Conservation (phyloP, 2,888 invertebrate genomes). For the Drosophila aldrichi region DNA sequence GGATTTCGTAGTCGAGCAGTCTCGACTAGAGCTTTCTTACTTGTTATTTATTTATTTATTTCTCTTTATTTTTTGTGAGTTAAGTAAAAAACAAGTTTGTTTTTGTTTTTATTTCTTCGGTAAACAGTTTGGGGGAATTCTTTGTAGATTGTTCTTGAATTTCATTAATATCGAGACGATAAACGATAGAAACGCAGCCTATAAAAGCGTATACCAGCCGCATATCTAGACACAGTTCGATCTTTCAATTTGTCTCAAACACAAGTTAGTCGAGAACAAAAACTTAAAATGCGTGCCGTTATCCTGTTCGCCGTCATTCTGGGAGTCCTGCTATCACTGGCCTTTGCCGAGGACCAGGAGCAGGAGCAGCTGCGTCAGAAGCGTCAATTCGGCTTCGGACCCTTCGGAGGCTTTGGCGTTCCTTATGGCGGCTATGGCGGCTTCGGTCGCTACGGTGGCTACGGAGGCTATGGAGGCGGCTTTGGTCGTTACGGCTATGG, state of each 20-base stretch:
- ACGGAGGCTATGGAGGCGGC: conserved; percentile 20
- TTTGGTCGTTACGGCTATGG: conserved; percentile 20
- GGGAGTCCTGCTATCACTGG: conserved; percentile 50
- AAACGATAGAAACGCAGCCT: conserved; percentile 42
- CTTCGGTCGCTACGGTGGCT: conserved; percentile 2
- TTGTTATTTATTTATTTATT: not conserved
- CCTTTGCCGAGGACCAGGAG: conserved; percentile 28
- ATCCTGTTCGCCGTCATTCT: conserved; percentile 51
- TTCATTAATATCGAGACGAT: conserved; percentile 66
- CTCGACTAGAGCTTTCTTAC: too few species aligned
- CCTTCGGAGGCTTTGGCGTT: conserved; percentile 31
- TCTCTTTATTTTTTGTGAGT: conserved; percentile 27
- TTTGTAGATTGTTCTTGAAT: conserved; percentile 69
- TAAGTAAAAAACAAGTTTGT: conserved; percentile 41
- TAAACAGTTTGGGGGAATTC: conserved; percentile 58
- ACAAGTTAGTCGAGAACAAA: conserved; percentile 22
- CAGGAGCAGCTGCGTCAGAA: conserved; percentile 45
- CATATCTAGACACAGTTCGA: conserved; percentile 49
- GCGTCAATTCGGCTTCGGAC: conserved; percentile 48
- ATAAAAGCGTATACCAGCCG: conserved; percentile 51
- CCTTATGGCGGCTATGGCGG: conserved; percentile 29
- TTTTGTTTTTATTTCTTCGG: conserved; percentile 25
- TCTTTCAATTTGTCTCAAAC: conserved; percentile 25
- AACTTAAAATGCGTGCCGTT: conserved; percentile 51
- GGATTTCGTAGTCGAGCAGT: too few species aligned